Conservation (phyloP, 1,140 invertebrate species). For the Hormaphis cornu region DNA sequence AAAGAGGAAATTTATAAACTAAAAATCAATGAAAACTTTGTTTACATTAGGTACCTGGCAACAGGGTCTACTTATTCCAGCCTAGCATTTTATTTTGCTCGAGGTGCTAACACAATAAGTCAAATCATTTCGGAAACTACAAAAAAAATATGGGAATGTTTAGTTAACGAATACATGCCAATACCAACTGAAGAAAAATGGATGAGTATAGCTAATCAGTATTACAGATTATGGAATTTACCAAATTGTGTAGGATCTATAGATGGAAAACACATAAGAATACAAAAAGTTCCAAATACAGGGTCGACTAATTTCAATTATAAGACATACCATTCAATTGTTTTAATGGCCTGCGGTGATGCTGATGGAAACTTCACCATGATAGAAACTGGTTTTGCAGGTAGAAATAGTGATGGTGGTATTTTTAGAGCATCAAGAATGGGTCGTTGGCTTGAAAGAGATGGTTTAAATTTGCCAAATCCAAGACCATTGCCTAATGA, state of each 20-base stretch:
- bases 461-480: neutral
- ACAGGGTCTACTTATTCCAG: neutral
- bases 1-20: neutral
- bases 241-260: slow-evolving; percentile 38
- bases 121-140: neutral
- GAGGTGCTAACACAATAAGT: neutral
- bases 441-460: slow-evolving; percentile 22
- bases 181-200: slow-evolving; percentile 19
- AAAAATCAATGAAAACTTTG: neutral
- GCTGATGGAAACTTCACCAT: slow-evolving; percentile 34
- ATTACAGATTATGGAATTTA: slow-evolving; percentile 38
- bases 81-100: neutral
- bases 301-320: slow-evolving; percentile 35
- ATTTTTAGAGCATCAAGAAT: slow-evolving; percentile 39
- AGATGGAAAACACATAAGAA: slow-evolving; percentile 42
- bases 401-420: slow-evolving; percentile 41
- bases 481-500: neutral
- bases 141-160: neutral
- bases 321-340: slow-evolving; percentile 33
- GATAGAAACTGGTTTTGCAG: slow-evolving; percentile 33
- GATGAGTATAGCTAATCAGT: slow-evolving; percentile 16
- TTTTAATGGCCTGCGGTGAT: slow-evolving; percentile 35
- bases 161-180: neutral
- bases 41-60: neutral
- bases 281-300: slow-evolving; percentile 40